phyloP scores from a whole-genome alignment of 2,113 vertebrate genomes.

The Protobothrops flavoviridis region DNA sequence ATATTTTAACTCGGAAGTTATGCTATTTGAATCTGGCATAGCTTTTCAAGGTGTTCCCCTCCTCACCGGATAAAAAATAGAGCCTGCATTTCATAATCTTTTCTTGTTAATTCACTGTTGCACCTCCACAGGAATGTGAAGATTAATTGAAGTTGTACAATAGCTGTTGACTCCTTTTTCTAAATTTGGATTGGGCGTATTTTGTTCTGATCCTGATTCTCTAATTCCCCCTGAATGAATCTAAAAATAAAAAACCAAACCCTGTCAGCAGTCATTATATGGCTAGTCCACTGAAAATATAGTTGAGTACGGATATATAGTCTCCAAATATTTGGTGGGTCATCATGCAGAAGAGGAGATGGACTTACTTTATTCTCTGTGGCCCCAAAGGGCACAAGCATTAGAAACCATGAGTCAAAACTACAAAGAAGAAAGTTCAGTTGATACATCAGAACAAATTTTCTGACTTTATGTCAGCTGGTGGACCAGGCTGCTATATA shows the following conservation, averaged over 20 bases:
- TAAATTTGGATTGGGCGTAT: not conserved
- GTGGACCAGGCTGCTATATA: not conserved
- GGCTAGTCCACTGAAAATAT: not conserved
- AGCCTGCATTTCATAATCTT: not conserved
- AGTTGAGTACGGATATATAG: not conserved
- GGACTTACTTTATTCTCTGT: not conserved
- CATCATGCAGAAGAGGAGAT: not conserved
- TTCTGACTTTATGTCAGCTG: not conserved
- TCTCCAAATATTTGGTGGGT: not conserved
- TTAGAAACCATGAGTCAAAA: not conserved
- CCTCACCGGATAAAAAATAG: not conserved
- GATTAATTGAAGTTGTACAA: not conserved
- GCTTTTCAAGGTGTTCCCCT: not conserved
- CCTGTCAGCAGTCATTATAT: not conserved
- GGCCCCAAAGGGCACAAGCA: not conserved
- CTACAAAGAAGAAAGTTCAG: not conserved
- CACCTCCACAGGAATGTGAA: not conserved
- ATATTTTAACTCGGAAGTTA: not conserved
- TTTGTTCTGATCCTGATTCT: not conserved
- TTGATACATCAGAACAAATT: not conserved
- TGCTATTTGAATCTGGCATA: not conserved
- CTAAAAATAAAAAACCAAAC: not conserved
- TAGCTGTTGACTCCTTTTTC: not conserved
- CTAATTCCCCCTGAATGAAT: not conserved
- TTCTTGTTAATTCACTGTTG: not conserved